Evolutionary conservation across 2,888 invertebrate species (phyloP).

Genomic region (Thereva nobilitata): DNA sequence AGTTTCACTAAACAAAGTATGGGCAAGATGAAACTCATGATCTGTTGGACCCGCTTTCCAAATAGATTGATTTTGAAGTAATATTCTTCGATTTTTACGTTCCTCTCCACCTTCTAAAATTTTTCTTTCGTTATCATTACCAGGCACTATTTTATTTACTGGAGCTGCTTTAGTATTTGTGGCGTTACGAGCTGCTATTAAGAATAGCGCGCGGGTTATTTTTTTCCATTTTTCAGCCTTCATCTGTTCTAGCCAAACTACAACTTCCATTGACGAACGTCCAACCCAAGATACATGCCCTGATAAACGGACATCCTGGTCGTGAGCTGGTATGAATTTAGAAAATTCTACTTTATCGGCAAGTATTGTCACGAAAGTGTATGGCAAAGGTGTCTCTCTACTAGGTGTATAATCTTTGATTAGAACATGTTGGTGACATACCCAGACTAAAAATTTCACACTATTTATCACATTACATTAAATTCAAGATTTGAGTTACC

Average conservation of each 20-base stretch:
- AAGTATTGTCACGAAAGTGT: slow-evolving; percentile 72
- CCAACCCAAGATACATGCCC: slow-evolving; percentile 80
- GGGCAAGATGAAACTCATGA: slow-evolving; percentile 69
- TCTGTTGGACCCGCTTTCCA: slow-evolving; percentile 67
- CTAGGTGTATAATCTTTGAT: slow-evolving; percentile 63
- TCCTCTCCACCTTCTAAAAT: slow-evolving; percentile 65
- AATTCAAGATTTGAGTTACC: slow-evolving; percentile 57
- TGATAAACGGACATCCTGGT: slow-evolving; percentile 68
- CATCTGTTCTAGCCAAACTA: slow-evolving; percentile 71
- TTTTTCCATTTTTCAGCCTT: slow-evolving; percentile 60
- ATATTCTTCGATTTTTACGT: slow-evolving; percentile 61
- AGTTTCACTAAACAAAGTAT: slow-evolving; percentile 68
- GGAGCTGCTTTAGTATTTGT: slow-evolving; percentile 62
- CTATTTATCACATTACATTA: not conserved
- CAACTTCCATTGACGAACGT: slow-evolving; percentile 71
- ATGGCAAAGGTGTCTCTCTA: slow-evolving; percentile 59
- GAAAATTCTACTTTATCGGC: slow-evolving; percentile 72
- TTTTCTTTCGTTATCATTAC: slow-evolving; percentile 64
- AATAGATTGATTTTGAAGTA: slow-evolving; percentile 62
- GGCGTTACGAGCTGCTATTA: slow-evolving; percentile 74
- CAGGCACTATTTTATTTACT: slow-evolving; percentile 64
- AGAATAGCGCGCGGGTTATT: slow-evolving; percentile 69
- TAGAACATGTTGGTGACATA: slow-evolving; percentile 69
- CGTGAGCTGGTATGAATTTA: slow-evolving; percentile 58
- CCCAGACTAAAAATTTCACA: slow-evolving; percentile 63